phyloP scores from a whole-genome alignment of 2,888 invertebrate genomes.

The Epinotia ramella region DNA sequence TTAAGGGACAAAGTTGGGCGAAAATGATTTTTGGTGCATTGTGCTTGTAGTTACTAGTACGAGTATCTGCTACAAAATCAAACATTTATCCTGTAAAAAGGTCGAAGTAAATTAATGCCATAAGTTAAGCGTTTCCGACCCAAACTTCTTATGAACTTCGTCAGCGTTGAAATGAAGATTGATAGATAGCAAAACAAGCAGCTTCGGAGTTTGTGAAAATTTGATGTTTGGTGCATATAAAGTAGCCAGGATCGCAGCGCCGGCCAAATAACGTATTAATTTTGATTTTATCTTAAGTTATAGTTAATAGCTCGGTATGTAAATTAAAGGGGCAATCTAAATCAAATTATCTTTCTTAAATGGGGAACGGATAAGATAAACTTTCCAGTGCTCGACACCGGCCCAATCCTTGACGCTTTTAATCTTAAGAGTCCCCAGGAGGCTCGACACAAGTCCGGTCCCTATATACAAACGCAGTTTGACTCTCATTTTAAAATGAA shows the following conservation, averaged over 20 bases:
- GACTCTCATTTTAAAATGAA: no score
- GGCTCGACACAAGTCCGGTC: no score
- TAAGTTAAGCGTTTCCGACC: background rate
- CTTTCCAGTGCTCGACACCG: no score
- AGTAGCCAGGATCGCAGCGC: background rate
- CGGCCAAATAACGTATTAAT: background rate
- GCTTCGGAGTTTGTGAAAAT: conserved; percentile 17
- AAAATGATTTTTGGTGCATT: background rate
- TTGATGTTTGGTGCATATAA: conserved; percentile 20
- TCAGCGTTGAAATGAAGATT: conserved; percentile 26
- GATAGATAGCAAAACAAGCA: conserved; percentile 15
- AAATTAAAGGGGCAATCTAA: no score
- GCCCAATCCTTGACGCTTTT: no score
- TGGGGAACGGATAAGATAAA: no score
- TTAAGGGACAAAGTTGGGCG: background rate
- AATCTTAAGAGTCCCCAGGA: no score
- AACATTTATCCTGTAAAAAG: no score
- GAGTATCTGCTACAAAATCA: no score
- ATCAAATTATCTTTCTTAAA: no score
- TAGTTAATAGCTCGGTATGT: background rate
- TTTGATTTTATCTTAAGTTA: no score
- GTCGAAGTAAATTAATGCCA: conserved; percentile 25
- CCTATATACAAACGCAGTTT: no score
- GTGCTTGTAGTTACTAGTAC: background rate
- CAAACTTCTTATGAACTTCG: conserved; percentile 11